Evolutionary conservation across 2,888 invertebrate species (phyloP), one percentile per base, ranked within the genome.

Genomic region (Drosophila sordidapex): DNA sequence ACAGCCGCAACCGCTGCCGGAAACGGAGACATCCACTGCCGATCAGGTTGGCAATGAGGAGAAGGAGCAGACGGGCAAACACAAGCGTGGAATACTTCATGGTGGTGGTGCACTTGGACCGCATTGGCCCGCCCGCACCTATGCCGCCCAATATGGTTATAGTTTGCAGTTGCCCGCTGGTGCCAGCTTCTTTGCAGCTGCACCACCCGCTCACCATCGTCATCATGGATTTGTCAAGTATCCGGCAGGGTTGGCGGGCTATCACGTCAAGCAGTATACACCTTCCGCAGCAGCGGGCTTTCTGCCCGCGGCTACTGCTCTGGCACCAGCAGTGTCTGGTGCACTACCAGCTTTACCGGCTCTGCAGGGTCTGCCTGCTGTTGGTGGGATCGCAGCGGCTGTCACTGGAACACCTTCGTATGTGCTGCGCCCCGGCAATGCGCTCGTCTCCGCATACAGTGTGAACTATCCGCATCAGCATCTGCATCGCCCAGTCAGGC

Each of bases 391-490:
- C 4, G 75, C 80, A 8, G 62, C 84, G 2, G 51, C 79, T 7
- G 71, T 72, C 0, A 71, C 81, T 5, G 62, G 81, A 7, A 60
- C 75, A 0, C 82, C 91, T 4, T 90, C 91, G 0, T 92, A 81
- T 52, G 80, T 92, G 29, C 75, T 92, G 29, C 90, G 92, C 38
- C 92, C 93, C 1, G 92, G 92, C 40, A 90, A 90, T 33, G 92
- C 92, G 3, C 81, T 92, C 1, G 92, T 93, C 33, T 89, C 91
- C 38, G 92, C 92, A 0, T 92, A 91, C 70, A 92, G 88, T 70
- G 92, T 91, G 35, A 92, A 91, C 65, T 92, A 92, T 70, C 92
- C 92, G 7, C 91, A 90, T 29, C 91, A 90, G n/a, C 82, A 87
- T 69, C 35, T 88, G 29, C 91, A 91, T 7, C 83, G 87, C 51